Base-by-base conservation (phyloP, 2,797 vertebrate genomes). In the Balearica regulorum region DNA sequence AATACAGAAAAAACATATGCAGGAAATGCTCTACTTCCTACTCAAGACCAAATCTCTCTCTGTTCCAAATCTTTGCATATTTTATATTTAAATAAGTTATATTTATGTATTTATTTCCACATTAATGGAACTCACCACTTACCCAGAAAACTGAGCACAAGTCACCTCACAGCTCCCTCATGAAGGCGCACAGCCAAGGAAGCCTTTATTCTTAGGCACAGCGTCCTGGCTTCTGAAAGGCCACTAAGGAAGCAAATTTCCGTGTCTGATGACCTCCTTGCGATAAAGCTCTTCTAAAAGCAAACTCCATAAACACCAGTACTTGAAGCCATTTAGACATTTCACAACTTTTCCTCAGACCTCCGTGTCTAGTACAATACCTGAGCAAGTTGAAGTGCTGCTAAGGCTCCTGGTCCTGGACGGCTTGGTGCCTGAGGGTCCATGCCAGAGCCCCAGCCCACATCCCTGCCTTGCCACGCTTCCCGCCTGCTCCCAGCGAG, bases 401-500 rank as follows among this genome's bases (percentile, higher is more conserved):
- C 39, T 90, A 46, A 55, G 2, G 1, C 17, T 66, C 3, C 76
- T 90, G 76, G 4, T 6, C 49, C 20, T 22, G 13, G 12, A 17
- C 17, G 69, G 54, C 54, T 76, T 1, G 0, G 26, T 43, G 68
- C 10, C 10, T 64, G 24, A 69, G 37, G 37, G 33, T 44, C 28
- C 37, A 5, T 6, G 39, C 15, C 2, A 2, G 9, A 61, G 24
- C 7, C 24, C 26, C 60, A 81, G 48, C 10, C 16, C 72, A 51
- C 0, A 0, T 16, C 37, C 31, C 46, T 69, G 48, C 44, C 41
- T 85, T 78, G 48, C 53, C 19, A 15, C 7, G 14, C 39, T 54
- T 48, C 33, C 54, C 33, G 22, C 19, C 28, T 0, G 0, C 46
- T 70, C 21, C n/a, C 46, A 69, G 25, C 0, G 2, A 75, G 49